A percentile compares a stretch with the other conserved stretches of the same genome.
phyloP scores from a whole-genome alignment of 2,113 vertebrate species.

The Pycnonotus jocosus region DNA sequence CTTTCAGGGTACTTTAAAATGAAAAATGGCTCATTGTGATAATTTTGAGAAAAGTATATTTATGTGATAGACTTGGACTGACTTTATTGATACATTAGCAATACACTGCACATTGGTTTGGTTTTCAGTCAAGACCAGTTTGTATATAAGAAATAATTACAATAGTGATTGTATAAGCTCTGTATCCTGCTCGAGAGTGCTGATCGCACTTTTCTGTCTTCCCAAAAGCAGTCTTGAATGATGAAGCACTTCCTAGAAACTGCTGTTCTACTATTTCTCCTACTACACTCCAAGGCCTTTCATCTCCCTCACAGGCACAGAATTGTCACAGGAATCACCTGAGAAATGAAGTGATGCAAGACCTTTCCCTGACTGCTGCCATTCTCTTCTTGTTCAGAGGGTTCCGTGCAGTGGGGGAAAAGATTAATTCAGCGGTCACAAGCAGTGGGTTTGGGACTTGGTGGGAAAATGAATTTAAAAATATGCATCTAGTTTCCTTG shows the following conservation, averaged over 20 bases:
- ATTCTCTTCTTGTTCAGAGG: background rate
- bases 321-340: background rate
- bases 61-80: background rate
- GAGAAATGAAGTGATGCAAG: background rate
- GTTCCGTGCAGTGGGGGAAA: background rate
- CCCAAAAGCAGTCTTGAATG: background rate
- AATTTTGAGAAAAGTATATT: background rate
- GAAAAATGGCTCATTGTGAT: background rate
- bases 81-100: background rate
- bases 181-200: background rate
- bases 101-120: background rate
- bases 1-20: background rate
- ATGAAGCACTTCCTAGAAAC: background rate
- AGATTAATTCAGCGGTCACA: background rate
- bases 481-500: background rate
- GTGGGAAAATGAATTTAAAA: background rate
- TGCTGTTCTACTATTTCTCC: background rate
- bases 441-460: background rate
- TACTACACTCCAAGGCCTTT: background rate
- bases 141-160: background rate
- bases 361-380: background rate
- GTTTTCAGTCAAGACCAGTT: background rate
- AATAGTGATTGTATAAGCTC: background rate
- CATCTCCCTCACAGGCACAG: background rate
- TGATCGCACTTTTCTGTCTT: background rate